phyloP scores from a whole-genome alignment of 2,888 invertebrate genomes.

The Hoplodrina ambigua region DNA sequence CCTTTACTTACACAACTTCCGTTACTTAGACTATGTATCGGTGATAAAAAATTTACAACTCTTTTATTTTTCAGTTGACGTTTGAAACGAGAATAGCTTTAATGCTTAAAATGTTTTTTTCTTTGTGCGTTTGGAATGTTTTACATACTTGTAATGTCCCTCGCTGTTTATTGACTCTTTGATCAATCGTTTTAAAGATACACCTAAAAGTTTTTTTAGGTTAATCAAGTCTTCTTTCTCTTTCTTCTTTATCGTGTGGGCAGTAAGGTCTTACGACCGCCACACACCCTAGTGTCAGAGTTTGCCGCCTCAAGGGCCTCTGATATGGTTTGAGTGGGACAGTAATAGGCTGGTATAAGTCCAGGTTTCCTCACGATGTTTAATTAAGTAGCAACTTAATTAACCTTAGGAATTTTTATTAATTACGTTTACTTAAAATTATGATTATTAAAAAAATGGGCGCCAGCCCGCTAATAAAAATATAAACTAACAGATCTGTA shows the following conservation, averaged over 20 bases:
- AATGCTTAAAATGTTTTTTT: constrained; percentile 27
- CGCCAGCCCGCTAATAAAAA: constrained; percentile 37
- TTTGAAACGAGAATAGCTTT: constrained; percentile 64
- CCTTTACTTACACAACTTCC: constrained; percentile 86
- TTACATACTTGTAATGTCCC: not conserved
- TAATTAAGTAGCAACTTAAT: no score
- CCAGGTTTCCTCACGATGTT: no score
- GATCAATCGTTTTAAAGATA: not conserved
- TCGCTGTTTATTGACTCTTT: not conserved
- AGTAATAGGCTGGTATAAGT: no score
- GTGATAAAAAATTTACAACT: constrained; percentile 83
- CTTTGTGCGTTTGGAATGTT: constrained; percentile 4
- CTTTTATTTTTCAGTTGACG: constrained; percentile 76
- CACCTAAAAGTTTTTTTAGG: not conserved
- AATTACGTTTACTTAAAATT: constrained; percentile 15
- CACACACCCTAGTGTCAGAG: no score
- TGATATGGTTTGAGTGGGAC: no score
- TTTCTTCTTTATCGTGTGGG: no score
- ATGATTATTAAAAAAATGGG: constrained; percentile 27
- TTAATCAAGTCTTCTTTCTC: no score
- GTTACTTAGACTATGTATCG: constrained; percentile 81
- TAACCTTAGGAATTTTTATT: not conserved
- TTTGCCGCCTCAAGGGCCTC: no score
- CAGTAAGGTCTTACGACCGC: no score
- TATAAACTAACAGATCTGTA: constrained; percentile 29